phyloP scores from a whole-genome alignment of 2,888 invertebrate species.

The Gymnoscelis rufifasciata region DNA sequence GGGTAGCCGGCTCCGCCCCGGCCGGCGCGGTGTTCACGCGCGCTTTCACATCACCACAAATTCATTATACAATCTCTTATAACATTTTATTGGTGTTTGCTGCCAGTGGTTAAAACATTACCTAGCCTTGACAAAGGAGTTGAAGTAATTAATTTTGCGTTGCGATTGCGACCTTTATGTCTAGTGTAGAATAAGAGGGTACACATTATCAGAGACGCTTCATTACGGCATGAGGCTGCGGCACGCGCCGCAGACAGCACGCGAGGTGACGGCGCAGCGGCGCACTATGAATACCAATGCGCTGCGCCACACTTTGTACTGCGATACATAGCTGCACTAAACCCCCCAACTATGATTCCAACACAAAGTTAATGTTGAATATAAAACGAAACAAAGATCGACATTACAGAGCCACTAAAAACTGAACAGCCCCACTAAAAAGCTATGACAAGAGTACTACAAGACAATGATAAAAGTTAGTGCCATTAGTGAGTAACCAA shows the following conservation, averaged over 20 bases:
- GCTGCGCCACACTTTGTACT: too few species aligned
- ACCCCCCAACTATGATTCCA: too few species aligned
- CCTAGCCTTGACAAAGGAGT: too few species aligned
- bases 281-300: constrained; percentile 14
- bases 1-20: background rate
- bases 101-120: too few species aligned
- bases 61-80: background rate
- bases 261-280: constrained; percentile 11
- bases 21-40: background rate
- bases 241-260: constrained; percentile 1
- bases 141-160: too few species aligned
- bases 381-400: constrained; percentile 1
- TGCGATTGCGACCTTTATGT: too few species aligned
- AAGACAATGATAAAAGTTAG: constrained; percentile 36
- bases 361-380: background rate
- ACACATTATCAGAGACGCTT: too few species aligned
- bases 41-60: background rate
- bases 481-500: constrained; percentile 34
- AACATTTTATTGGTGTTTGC: background rate
- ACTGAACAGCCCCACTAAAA: constrained; percentile 14
- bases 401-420: constrained; percentile 12
- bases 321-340: too few species aligned
- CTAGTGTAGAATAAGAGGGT: too few species aligned
- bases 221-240: background rate
- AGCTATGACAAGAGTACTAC: constrained; percentile 19